Conservation (phyloP, 2,113 vertebrate species). For the Tetrax tetrax region DNA sequence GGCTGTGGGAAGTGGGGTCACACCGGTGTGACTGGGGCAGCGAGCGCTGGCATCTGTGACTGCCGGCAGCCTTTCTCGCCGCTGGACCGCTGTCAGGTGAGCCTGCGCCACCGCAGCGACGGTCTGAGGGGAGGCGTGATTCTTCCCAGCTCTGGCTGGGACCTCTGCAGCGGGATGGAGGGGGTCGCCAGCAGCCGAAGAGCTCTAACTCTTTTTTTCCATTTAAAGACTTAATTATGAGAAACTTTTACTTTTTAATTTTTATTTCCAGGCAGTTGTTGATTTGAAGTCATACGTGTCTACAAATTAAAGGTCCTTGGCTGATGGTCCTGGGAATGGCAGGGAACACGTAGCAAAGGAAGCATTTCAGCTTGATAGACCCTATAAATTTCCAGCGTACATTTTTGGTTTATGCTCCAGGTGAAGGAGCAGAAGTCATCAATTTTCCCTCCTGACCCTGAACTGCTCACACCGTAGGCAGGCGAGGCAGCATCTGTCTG, state of each 20-base stretch:
- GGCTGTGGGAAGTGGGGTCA: accelerated
- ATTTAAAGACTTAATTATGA: neutral
- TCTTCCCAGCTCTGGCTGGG: neutral
- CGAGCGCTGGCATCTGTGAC: accelerated
- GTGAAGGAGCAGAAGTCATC: neutral
- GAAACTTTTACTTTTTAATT: neutral
- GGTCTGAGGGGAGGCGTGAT: accelerated
- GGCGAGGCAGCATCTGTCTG: neutral
- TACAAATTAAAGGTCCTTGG: neutral
- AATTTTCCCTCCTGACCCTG: neutral
- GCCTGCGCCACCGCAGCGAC: accelerated
- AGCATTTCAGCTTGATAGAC: neutral
- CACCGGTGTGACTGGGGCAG: accelerated
- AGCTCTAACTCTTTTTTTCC: neutral
- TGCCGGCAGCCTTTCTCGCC: neutral
- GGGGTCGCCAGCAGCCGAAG: too few relatives aligned
- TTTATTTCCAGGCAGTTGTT: neutral
- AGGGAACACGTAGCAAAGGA: neutral
- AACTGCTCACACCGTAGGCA: accelerated
- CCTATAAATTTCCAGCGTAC: neutral
- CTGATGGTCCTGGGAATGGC: neutral
- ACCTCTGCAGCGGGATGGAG: neutral
- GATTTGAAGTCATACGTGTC: neutral
- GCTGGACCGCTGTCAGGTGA: accelerated
- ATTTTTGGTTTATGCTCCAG: neutral